phyloP scores from a whole-genome alignment of 2,888 invertebrate genomes.

The Seira ritae region DNA sequence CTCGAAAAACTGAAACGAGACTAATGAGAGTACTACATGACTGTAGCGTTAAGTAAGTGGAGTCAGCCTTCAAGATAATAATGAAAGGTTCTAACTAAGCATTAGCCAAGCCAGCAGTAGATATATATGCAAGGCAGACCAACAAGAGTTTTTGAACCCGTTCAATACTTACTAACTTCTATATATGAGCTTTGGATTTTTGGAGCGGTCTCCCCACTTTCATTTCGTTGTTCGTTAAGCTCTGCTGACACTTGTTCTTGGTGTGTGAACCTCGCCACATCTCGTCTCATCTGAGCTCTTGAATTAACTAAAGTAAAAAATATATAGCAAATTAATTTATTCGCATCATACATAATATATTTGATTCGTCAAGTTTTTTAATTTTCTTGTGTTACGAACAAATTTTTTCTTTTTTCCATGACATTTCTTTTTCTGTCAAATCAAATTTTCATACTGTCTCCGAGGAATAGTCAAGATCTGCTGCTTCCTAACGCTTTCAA shows the following conservation, averaged over 20 bases:
- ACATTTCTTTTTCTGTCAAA: background rate
- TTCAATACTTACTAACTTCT: slow-evolving; percentile 20
- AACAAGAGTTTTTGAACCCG: slow-evolving; percentile 32
- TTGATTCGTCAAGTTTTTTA: too few species aligned
- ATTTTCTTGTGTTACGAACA: background rate
- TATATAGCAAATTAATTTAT: too few species aligned
- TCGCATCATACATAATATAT: too few species aligned
- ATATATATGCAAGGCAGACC: background rate
- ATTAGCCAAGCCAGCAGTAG: background rate
- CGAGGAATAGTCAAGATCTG: background rate
- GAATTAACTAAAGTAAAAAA: background rate
- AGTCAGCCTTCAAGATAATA: slow-evolving; percentile 37
- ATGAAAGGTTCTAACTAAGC: slow-evolving; percentile 21
- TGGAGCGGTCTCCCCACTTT: slow-evolving; percentile 49
- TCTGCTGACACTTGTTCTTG: slow-evolving; percentile 63
- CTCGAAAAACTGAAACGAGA: background rate
- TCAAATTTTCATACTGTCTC: background rate
- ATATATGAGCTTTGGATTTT: background rate
- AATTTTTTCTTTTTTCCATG: background rate
- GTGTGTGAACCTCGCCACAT: slow-evolving; percentile 64
- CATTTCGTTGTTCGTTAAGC: slow-evolving; percentile 59
- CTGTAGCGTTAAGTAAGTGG: slow-evolving; percentile 34
- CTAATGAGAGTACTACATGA: slow-evolving; percentile 12
- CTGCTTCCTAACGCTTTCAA: background rate
- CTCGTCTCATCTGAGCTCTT: slow-evolving; percentile 29